Evolutionary conservation across 2,888 invertebrate genomes (phyloP).

Genomic region (Diplolepis rosae): DNA sequence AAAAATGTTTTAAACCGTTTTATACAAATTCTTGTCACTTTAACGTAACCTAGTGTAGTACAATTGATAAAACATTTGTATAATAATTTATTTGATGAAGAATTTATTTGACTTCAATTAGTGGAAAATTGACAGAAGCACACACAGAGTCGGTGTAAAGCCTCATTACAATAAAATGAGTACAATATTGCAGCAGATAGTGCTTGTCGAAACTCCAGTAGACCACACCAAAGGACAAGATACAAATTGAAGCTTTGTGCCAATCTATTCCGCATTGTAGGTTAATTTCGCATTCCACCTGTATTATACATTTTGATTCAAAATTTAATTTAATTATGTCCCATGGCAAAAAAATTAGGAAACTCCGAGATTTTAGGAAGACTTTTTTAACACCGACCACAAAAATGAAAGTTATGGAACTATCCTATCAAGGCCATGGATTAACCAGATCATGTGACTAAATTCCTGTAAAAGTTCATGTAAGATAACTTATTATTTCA

Average conservation of each 20-base stretch:
- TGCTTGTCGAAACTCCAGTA: background rate
- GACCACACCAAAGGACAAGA: slow-evolving; percentile 7
- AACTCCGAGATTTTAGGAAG: background rate
- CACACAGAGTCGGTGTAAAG: background rate
- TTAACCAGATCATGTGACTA: too few relatives aligned
- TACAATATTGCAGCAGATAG: slow-evolving; percentile 7
- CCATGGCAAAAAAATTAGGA: background rate
- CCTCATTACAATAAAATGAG: slow-evolving; percentile 14
- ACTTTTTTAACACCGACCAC: background rate
- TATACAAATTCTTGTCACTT: too few relatives aligned
- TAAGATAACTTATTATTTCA: too few relatives aligned
- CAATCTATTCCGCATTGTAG: slow-evolving; percentile 12
- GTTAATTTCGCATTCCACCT: background rate
- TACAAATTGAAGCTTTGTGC: slow-evolving; percentile 25
- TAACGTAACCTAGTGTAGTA: too few relatives aligned
- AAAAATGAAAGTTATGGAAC: background rate
- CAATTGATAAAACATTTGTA: too few relatives aligned
- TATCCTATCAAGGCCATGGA: too few relatives aligned
- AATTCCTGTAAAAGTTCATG: too few relatives aligned
- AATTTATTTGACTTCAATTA: too few relatives aligned
- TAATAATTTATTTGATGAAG: too few relatives aligned
- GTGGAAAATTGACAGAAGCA: too few relatives aligned
- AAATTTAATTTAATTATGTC: background rate
- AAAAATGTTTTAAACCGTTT: too few relatives aligned
- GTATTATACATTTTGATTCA: background rate